Evolutionary conservation across 2,113 vertebrate species (phyloP).

Genomic region (Gavialis gangeticus): DNA sequence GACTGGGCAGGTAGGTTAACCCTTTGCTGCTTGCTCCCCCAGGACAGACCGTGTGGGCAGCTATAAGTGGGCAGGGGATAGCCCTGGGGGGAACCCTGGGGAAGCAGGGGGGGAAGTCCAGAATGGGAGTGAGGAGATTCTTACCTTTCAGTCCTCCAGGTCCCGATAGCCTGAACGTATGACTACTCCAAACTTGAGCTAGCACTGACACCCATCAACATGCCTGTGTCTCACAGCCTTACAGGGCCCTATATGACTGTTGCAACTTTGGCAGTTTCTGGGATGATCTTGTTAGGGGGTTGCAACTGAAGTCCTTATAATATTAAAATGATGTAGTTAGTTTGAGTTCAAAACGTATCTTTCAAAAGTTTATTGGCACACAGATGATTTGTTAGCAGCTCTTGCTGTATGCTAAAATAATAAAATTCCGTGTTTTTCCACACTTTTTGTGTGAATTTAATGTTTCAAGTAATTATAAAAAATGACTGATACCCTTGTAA

Average conservation of each 20-base stretch:
- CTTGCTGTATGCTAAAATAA: background rate
- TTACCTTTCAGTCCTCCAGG: too few species aligned
- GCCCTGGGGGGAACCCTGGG: too few species aligned
- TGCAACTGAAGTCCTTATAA: background rate
- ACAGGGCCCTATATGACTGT: background rate
- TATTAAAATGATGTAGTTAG: background rate
- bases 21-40: background rate
- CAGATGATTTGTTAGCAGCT: background rate
- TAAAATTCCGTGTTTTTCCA: background rate
- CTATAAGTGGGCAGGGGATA: too few species aligned
- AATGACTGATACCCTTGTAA: background rate
- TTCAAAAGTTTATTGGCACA: background rate
- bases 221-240: too few species aligned
- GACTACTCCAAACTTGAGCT: too few species aligned
- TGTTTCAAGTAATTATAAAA: constrained; percentile 15
- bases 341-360: background rate
- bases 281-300: background rate
- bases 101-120: too few species aligned
- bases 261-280: background rate
- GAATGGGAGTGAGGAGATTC: too few species aligned
- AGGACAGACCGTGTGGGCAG: too few species aligned
- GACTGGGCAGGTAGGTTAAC: background rate
- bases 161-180: too few species aligned
- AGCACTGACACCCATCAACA: too few species aligned
- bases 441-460: background rate